Base-by-base conservation (phyloP, 2,797 vertebrate genomes). In the Columba guinea region DNA sequence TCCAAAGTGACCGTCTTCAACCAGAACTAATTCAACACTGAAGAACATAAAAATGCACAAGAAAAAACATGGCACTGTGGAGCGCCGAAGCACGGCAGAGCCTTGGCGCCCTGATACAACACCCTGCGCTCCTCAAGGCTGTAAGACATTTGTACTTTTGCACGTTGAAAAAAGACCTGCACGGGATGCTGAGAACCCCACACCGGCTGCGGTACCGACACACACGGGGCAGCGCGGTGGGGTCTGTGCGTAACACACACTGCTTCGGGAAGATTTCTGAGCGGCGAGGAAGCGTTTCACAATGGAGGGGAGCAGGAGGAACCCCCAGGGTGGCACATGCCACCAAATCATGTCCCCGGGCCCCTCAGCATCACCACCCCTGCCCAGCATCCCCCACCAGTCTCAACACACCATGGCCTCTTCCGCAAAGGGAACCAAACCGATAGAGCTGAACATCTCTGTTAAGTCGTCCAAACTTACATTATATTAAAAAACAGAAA, bases 31-130 rank as follows among this genome's bases (percentile, higher is more conserved):
- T 39, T 52, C 32, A 18, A n/a, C 30, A 34, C 9, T 13, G 75
- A 56, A 44, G n/a, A 51, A 15, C 9, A 4, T 4, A 41, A 68
- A 73, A 53, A 35, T 16, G 9, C 4, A 1, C 6, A 10, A 12
- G 24, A 23, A 49, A 44, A 49, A 34, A 3, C 0, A 0, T 0
- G 3, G 63, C 4, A 4, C 5, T 1, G 5, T 3, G 4, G 60
- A 23, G 76, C 21, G 9, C 34, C 26, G 52, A 30, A 59, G 35
- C 22, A 5, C 32, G 0, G 3, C 1, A 1, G 28, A 51, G 35
- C 58, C 58, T 8, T 2, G 32, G 17, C 2, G 4, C 28, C 0
- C 24, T 5, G 28, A n/a, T 13, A 13, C 10, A 5, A 52, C 30
- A 7, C 4, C 5, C 62, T 2, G 48, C 1, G 2, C 22, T 39